Conservation (phyloP, 2,888 invertebrate genomes). For the Bibio marci region DNA sequence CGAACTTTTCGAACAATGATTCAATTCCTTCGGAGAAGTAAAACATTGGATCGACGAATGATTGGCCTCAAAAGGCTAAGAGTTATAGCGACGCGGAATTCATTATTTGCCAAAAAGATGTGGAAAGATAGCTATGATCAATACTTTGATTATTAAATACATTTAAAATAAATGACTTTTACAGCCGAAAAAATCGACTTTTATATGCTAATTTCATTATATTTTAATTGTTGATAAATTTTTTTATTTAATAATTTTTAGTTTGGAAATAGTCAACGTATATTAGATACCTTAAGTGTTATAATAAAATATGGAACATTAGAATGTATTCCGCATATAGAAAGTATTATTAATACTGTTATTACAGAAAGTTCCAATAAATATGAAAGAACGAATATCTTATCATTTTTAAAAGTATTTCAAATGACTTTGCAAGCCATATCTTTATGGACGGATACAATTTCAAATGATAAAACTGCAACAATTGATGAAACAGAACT, state of each 20-base stretch:
- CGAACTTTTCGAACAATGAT: too few relatives aligned
- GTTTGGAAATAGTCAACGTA: slow-evolving; percentile 42
- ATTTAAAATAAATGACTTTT: too few relatives aligned
- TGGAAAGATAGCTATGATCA: too few relatives aligned
- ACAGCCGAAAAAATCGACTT: too few relatives aligned
- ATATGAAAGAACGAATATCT: slow-evolving; percentile 37
- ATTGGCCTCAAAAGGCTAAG: too few relatives aligned
- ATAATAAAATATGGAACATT: slow-evolving; percentile 52
- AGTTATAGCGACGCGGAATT: too few relatives aligned
- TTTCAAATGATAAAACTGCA: neutral
- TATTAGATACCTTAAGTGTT: slow-evolving; percentile 52
- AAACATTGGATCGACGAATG: too few relatives aligned
- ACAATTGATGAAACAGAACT: too few relatives aligned
- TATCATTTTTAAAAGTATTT: slow-evolving; percentile 52
- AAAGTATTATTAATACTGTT: slow-evolving; percentile 51
- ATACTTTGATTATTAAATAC: too few relatives aligned
- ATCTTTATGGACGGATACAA: slow-evolving; percentile 33
- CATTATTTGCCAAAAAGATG: too few relatives aligned
- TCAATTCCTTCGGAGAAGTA: too few relatives aligned
- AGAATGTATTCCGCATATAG: slow-evolving; percentile 44
- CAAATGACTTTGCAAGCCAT: slow-evolving; percentile 47
- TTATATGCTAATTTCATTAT: neutral
- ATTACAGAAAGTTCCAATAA: slow-evolving; percentile 21
- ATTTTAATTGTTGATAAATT: slow-evolving; percentile 6
- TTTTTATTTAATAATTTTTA: slow-evolving; percentile 13